phyloP scores from a whole-genome alignment of 2,888 invertebrate genomes.

The Busseola fusca region DNA sequence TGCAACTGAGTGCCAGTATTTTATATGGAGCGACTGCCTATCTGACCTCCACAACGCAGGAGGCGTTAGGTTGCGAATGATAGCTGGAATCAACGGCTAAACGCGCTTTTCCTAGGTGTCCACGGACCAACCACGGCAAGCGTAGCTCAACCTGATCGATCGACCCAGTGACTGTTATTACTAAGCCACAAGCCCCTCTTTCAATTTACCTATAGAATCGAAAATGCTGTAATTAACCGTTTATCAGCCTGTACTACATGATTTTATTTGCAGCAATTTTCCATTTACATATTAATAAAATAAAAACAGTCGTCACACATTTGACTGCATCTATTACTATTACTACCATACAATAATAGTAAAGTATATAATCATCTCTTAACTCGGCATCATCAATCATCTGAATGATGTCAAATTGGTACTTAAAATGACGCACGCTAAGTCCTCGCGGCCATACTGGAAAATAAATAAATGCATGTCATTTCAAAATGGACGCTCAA shows the following conservation, averaged over 20 bases:
- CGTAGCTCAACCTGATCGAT: background rate
- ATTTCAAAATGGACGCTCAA: slow-evolving; percentile 45
- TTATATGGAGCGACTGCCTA: background rate
- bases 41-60: too few relatives aligned
- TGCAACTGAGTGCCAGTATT: background rate
- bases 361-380: slow-evolving; percentile 41
- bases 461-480: slow-evolving; percentile 44
- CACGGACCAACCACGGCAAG: background rate
- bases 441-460: slow-evolving; percentile 44
- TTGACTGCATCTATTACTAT: background rate
- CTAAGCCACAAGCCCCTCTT: background rate
- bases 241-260: background rate
- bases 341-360: slow-evolving; percentile 14
- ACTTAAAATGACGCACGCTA: slow-evolving; percentile 51
- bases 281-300: background rate
- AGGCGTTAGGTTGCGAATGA: too few relatives aligned
- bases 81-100: too few relatives aligned
- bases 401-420: slow-evolving; percentile 46
- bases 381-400: slow-evolving; percentile 47
- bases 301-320: background rate
- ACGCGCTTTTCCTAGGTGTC: background rate
- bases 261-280: background rate
- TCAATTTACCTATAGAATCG: background rate
- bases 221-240: background rate
- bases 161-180: too few relatives aligned